Base-by-base conservation (phyloP, 2,888 invertebrate species). In the Pristionchus mayeri region DNA sequence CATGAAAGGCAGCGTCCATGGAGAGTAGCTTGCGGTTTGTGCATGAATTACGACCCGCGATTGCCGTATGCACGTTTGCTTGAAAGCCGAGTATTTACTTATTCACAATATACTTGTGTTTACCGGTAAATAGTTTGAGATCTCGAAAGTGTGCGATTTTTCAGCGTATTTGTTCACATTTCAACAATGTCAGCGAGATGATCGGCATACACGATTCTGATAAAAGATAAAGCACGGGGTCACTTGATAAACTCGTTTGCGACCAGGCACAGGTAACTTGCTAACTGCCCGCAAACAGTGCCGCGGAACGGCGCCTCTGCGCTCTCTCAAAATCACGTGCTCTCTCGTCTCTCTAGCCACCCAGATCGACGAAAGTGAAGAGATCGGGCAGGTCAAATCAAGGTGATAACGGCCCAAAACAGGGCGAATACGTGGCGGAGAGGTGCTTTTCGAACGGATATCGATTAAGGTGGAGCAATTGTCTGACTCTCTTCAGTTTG, bases 181-280 rank as follows among this genome's bases (percentile, higher is more conserved):
- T 67, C 67, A 18, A 37, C 21, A 67, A 67, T 6, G 37, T 0
- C 57, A 60, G 57, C 27, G 27, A 9, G 57, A 27, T 60, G 57
- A 60, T 60, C 30, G 57, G 57, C 24, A 52, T 52, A 21, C n/a
- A 24, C 57, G 44, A 9, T 44, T 9, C 44, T 44, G 44, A 24
- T 34, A 71, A 71, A 24, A n/a, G 40, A 71, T n/a, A n/a, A n/a
- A n/a, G n/a, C n/a, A 40, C n/a, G 44, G 34, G 40, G 71, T 44
- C 71, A 71, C 24, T 71, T 71, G 71, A 71, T 71, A 71, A 71
- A 44, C 71, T 71, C 71, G 40, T 71, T 44, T n/a, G 37, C 34
- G 9, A 40, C 21, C 37, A 18, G 37, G 9, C 63, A 63, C 63
- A 63, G 34, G 63, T 63, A 63, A 44, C 44, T 9, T 13, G 44